phyloP scores from a whole-genome alignment of 1,140 invertebrate genomes.

The Battus philenor region DNA sequence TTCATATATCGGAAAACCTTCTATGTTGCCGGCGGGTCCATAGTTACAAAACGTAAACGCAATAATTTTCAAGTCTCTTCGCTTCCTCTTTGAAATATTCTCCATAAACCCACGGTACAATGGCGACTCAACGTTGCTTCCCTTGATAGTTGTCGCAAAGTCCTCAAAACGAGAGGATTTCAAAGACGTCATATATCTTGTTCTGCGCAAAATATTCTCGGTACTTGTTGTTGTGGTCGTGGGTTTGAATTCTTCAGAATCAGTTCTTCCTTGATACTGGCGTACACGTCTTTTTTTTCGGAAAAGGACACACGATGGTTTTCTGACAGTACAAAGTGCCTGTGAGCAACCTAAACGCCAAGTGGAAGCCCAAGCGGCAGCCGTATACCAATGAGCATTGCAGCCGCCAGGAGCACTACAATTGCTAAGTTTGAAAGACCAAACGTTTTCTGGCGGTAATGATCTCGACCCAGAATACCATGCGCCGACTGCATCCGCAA shows the following conservation, averaged over 20 bases:
- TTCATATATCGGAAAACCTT: slow-evolving; percentile 63
- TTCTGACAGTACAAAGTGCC: slow-evolving; percentile 48
- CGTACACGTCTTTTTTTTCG: slow-evolving; percentile 31
- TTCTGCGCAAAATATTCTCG: slow-evolving; percentile 45
- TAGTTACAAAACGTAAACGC: slow-evolving; percentile 66
- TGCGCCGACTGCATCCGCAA: slow-evolving; percentile 54
- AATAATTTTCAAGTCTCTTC: slow-evolving; percentile 41
- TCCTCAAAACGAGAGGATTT: slow-evolving; percentile 30
- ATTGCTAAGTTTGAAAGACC: slow-evolving; percentile 50
- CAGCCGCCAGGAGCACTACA: slow-evolving; percentile 56
- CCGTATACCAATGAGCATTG: slow-evolving; percentile 59
- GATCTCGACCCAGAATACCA: slow-evolving; percentile 61
- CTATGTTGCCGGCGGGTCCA: slow-evolving; percentile 61
- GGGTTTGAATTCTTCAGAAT: slow-evolving; percentile 17
- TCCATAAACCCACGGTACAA: slow-evolving; percentile 41
- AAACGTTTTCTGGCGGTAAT: slow-evolving; percentile 47
- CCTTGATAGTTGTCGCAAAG: slow-evolving; percentile 27
- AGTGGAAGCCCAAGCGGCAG: slow-evolving; percentile 58
- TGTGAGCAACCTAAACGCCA: slow-evolving; percentile 66
- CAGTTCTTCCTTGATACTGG: not conserved
- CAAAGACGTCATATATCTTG: slow-evolving; percentile 37
- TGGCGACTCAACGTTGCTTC: slow-evolving; percentile 30
- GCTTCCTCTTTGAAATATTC: slow-evolving; percentile 20
- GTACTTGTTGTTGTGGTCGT: slow-evolving; percentile 24
- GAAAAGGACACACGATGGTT: slow-evolving; percentile 43